Evolutionary conservation across 30 jellyfish, hydroid and myxozoan genomes (phyloP).

Genomic region (Pseudorhiza aurosa): DNA sequence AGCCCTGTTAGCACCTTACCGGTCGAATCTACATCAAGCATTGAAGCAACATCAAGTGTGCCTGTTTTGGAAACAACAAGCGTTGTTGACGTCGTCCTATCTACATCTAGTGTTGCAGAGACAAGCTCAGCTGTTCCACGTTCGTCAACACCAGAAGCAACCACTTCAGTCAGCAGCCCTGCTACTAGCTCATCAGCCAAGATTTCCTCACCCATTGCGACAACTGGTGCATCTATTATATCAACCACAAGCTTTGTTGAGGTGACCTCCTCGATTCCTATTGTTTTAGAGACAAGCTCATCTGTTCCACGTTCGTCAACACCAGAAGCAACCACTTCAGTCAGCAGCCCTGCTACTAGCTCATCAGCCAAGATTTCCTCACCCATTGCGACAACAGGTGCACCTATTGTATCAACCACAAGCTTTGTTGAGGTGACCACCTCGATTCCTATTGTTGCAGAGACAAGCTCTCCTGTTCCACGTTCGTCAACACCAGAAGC

Average conservation of each 20-base stretch:
- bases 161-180: neutral
- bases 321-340: neutral
- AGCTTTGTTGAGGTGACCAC: neutral
- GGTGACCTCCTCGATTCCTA: neutral
- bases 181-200: neutral
- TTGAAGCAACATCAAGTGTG: neutral
- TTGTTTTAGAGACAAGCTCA: neutral
- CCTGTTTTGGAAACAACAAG: neutral
- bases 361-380: neutral
- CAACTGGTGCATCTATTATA: neutral
- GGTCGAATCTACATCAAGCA: neutral
- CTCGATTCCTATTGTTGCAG: neutral
- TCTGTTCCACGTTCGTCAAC: too few relatives aligned
- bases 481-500: neutral
- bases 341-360: neutral
- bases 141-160: neutral
- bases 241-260: neutral
- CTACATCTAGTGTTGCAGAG: too few relatives aligned
- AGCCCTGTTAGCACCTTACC: neutral
- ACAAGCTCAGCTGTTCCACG: too few relatives aligned
- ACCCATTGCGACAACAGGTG: neutral
- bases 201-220: neutral
- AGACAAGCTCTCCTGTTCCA: neutral
- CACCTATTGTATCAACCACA: neutral
- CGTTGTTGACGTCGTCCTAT: neutral